Conservation (phyloP, 2,888 invertebrate genomes). For the Scrobipalpa costella region DNA sequence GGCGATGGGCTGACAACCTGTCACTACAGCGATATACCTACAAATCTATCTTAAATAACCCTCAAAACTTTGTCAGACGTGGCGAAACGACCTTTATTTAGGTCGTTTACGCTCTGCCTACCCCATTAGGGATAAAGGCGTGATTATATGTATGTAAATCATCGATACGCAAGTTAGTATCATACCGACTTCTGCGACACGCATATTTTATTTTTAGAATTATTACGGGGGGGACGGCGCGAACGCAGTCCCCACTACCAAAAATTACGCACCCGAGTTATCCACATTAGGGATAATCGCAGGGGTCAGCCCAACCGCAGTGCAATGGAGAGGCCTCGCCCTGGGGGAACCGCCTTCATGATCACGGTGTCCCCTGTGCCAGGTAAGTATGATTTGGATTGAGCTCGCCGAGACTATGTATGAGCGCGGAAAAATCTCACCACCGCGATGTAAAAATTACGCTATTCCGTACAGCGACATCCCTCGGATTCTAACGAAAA, state of each 20-base stretch:
- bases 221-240: slow-evolving; percentile 2
- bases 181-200: too few species aligned
- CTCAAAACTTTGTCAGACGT: too few species aligned
- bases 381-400: neutral
- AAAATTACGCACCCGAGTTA: slow-evolving; percentile 19
- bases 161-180: too few species aligned
- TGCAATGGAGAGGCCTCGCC: slow-evolving; percentile 14
- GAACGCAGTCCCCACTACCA: slow-evolving; percentile 13
- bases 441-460: neutral
- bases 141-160: too few species aligned
- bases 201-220: too few species aligned
- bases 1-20: too few species aligned
- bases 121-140: too few species aligned
- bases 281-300: slow-evolving; percentile 17
- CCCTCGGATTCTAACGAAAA: neutral
- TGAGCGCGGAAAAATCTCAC: slow-evolving; percentile 4
- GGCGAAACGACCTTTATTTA: too few species aligned
- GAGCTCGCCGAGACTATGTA: neutral
- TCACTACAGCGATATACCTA: too few species aligned
- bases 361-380: slow-evolving; percentile 31
- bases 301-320: slow-evolving; percentile 17
- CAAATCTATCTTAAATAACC: too few species aligned
- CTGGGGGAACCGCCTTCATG: slow-evolving; percentile 17
- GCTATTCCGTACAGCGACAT: neutral
- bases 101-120: too few species aligned